A percentile compares a stretch with the other conserved stretches of the same genome.
phyloP scores from a whole-genome alignment of 30 jellyfish, hydroid and myxozoan species.

The Mastigias papua region DNA sequence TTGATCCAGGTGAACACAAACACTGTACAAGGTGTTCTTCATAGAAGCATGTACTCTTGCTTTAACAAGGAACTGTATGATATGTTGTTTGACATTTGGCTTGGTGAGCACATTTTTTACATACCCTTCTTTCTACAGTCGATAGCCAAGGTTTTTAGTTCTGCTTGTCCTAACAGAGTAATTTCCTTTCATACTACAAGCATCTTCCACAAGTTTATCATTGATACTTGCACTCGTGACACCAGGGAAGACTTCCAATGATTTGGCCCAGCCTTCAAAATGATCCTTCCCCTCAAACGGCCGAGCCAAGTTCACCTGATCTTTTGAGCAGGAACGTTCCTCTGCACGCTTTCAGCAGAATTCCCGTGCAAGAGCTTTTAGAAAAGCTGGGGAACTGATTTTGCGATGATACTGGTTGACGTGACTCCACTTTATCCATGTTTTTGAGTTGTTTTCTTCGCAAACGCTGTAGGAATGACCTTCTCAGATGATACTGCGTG shows the following conservation, averaged over 20 bases:
- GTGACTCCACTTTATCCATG: neutral
- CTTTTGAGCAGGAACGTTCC: neutral
- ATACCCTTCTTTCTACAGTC: conserved; percentile 39
- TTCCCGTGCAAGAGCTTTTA: conserved; percentile 54
- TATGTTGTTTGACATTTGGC: conserved; percentile 4
- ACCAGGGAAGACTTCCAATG: neutral
- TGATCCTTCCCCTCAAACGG: neutral
- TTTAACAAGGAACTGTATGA: conserved; percentile 34
- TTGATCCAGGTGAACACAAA: conserved; percentile 30
- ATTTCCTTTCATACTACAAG: neutral
- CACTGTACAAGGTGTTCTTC: conserved; percentile 24
- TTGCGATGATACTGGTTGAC: neutral
- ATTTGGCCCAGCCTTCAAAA: conserved; percentile 19
- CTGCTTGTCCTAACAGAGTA: neutral
- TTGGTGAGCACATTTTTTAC: conserved; percentile 30
- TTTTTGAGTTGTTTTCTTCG: neutral
- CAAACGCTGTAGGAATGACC: neutral
- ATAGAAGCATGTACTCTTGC: conserved; percentile 60
- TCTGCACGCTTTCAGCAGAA: neutral
- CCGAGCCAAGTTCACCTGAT: conserved; percentile 1
- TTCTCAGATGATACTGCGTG: neutral
- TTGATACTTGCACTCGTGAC: conserved; percentile 7
- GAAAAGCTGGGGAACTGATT: conserved; percentile 28
- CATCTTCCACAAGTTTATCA: neutral
- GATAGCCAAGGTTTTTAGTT: neutral